Percentiles rank a stretch among this genome's conserved stretches.
phyloP scores from a whole-genome alignment of 2,113 vertebrate genomes.

The Scomber japonicus region DNA sequence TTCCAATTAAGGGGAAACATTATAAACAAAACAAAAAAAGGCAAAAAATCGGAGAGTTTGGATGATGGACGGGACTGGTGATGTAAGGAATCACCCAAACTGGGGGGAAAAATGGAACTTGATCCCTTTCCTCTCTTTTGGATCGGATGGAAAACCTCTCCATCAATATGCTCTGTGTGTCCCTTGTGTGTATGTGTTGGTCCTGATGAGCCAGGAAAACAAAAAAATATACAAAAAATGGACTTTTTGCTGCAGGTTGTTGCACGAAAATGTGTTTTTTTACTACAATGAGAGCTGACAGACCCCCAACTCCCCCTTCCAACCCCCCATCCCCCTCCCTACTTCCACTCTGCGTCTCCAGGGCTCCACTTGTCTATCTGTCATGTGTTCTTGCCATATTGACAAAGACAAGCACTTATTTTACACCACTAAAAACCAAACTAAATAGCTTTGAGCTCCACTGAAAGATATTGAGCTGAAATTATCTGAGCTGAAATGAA shows the following conservation, averaged over 20 bases:
- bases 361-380: constrained; percentile 16
- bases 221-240: neutral
- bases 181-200: constrained; percentile 7
- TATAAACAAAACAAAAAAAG: constrained; percentile 1
- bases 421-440: constrained; percentile 49
- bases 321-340: neutral
- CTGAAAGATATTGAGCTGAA: constrained; percentile 34
- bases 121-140: neutral
- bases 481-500: constrained; percentile 34
- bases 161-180: neutral
- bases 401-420: constrained; percentile 38
- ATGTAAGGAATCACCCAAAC: neutral
- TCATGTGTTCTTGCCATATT: constrained; percentile 30
- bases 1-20: neutral
- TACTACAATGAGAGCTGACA: constrained; percentile 8
- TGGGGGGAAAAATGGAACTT: neutral
- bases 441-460: constrained; percentile 27
- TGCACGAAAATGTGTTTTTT: constrained; percentile 1
- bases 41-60: neutral
- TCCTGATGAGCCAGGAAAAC: constrained; percentile 4
- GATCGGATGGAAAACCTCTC: constrained; percentile 3
- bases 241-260: constrained; percentile 24
- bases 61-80: neutral
- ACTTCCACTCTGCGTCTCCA: constrained; percentile 16
- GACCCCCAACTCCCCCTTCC: neutral